Conservation (phyloP, 2,888 invertebrate species). For the Dryocosmus kuriphilus region DNA sequence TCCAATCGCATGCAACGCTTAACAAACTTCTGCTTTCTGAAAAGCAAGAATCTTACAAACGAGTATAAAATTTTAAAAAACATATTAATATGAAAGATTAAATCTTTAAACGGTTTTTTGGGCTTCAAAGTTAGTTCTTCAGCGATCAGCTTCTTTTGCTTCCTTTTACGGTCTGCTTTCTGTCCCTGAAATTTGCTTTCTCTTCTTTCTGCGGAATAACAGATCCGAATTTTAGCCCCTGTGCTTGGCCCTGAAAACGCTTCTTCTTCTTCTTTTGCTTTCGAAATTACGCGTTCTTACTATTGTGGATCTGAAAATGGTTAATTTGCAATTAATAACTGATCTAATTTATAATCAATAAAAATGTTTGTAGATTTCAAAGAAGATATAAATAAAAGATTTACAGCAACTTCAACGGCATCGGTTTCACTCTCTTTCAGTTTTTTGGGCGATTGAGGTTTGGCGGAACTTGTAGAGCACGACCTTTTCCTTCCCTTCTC, state of each 20-base stretch:
- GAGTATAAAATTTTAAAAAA: neutral
- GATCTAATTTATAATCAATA: no score
- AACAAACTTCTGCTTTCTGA: conserved; percentile 33
- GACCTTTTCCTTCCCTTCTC: conserved; percentile 59
- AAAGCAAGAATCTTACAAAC: conserved; percentile 15
- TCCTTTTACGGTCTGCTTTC: conserved; percentile 80
- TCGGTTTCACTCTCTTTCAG: conserved; percentile 51
- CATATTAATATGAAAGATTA: neutral
- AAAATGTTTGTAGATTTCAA: no score
- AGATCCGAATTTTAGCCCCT: conserved; percentile 49
- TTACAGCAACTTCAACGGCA: conserved; percentile 53
- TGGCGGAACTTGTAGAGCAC: conserved; percentile 14
- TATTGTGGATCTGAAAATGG: neutral
- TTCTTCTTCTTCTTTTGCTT: conserved; percentile 52
- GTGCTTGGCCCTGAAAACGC: conserved; percentile 58
- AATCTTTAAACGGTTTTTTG: conserved; percentile 54
- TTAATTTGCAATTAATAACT: neutral
- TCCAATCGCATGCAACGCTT: neutral
- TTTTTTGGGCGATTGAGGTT: conserved; percentile 58
- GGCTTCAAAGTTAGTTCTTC: conserved; percentile 78
- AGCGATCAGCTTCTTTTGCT: conserved; percentile 79
- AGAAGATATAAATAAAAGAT: no score
- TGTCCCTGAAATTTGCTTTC: conserved; percentile 78
- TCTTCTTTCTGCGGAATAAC: conserved; percentile 27
- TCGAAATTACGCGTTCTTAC: conserved; percentile 35